Evolutionary conservation across 2,113 vertebrate species (phyloP), one percentile per base, ranked within the genome.

Genomic region (Chionodraco myersi): DNA sequence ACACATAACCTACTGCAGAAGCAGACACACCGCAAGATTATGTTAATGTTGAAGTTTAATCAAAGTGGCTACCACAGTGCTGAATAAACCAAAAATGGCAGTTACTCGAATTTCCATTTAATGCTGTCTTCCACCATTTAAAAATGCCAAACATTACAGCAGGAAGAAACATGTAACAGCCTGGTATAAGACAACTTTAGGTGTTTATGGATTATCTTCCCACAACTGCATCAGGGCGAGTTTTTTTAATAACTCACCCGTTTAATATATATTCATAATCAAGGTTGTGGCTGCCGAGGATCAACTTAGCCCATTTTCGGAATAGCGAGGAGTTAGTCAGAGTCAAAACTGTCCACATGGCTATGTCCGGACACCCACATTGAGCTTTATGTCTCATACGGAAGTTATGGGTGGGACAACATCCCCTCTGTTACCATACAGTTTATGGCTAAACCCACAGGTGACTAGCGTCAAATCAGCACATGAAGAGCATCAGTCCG

Each of bases 401-500:
- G 36, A 41, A 41, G 36, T 41, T 41, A 41, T 41, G 7, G 36
- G 36, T 41, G 36, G 7, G 7, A 41, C 36, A 41, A 7, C 36
- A 41, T 41, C 36, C 36, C 7, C 36, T 41, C 36, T 41, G 36
- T 41, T 41, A 41, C 36, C 36, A 41, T 6, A 41, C 36, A 41
- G 36, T 6, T 41, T 41, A 41, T 41, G 36, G 36, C 7, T 41
- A 41, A 41, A 41, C 15, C 2, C 51, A n/a, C 18, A 53, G 61
- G 14, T 70, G 65, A 72, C 65, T 54, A 7, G 72, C 6, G 72
- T n/a, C 58, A 54, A 79, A 75, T 75, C 71, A 48, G 26, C 7
- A 14, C 14, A 13, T 36, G 67, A 60, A 13, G 58, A 63, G 51
- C 13, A 10, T 54, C 5, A 1, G 47, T 18, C 21, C 69, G 52